Evolutionary conservation across 2,888 invertebrate genomes (phyloP).

Genomic region (Leptopilina myrica): DNA sequence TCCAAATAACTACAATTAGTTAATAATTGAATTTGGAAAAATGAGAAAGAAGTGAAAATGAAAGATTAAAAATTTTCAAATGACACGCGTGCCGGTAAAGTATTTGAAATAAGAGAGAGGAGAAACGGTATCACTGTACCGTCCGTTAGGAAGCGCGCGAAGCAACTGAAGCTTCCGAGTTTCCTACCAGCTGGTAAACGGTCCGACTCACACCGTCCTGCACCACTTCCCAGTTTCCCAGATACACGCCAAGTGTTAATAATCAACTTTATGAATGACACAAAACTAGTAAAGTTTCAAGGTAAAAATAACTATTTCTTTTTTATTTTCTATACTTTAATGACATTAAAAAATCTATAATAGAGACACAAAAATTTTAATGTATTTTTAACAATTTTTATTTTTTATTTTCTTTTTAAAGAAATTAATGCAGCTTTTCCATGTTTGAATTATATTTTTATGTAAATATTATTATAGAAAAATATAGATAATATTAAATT

Average conservation of each 20-base stretch:
- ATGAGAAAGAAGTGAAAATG: not conserved
- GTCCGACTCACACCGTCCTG: conserved; percentile 24
- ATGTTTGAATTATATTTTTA: too few relatives aligned
- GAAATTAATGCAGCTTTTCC: too few relatives aligned
- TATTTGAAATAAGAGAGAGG: conserved; percentile 34
- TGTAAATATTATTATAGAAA: too few relatives aligned
- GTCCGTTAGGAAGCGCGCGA: conserved; percentile 55
- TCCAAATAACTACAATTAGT: not conserved
- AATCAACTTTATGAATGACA: conserved; percentile 31
- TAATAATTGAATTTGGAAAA: not conserved
- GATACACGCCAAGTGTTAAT: conserved; percentile 9
- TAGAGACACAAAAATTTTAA: too few relatives aligned
- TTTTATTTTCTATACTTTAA: too few relatives aligned
- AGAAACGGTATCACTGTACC: conserved; percentile 46
- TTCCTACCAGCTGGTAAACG: conserved; percentile 34
- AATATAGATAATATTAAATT: too few relatives aligned
- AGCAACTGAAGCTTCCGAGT: conserved; percentile 52
- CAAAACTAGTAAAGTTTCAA: not conserved
- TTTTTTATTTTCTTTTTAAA: too few relatives aligned
- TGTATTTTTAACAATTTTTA: too few relatives aligned
- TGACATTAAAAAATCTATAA: too few relatives aligned
- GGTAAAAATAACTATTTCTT: not conserved
- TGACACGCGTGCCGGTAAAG: conserved; percentile 37
- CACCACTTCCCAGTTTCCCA: conserved; percentile 25
- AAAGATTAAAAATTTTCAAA: not conserved